A percentile compares a stretch with the other conserved stretches of the same genome.
phyloP scores from a whole-genome alignment of 1,140 invertebrate species.

The Plectus sambesii region DNA sequence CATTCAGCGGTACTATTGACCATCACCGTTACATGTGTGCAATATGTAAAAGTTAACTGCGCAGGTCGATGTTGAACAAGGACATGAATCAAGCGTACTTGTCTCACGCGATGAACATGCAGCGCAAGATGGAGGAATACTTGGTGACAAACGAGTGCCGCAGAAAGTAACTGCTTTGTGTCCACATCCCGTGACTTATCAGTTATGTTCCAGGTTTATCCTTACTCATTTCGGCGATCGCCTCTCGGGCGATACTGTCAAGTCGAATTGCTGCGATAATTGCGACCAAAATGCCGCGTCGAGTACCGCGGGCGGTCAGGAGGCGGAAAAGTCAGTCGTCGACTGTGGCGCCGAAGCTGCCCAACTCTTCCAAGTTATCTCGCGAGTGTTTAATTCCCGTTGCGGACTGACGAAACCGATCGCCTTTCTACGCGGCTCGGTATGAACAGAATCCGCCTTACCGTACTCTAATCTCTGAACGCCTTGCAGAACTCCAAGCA shows the following conservation, averaged over 20 bases:
- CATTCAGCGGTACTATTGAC: constrained; percentile 13
- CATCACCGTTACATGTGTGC: constrained; percentile 14
- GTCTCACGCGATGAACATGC: constrained; percentile 50
- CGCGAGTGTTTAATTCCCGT: constrained; percentile 47
- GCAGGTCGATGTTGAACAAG: constrained; percentile 41
- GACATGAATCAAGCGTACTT: constrained; percentile 44
- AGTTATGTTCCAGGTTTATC: constrained; percentile 47
- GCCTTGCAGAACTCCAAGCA: too few relatives aligned
- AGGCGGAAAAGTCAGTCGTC: constrained; percentile 43
- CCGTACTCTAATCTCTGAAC: too few relatives aligned
- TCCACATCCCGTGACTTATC: neutral
- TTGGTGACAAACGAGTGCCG: constrained; percentile 51
- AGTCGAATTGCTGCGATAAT: constrained; percentile 58
- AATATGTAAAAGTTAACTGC: too few relatives aligned
- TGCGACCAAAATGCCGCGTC: constrained; percentile 52
- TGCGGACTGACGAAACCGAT: constrained; percentile 53
- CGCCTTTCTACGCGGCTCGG: constrained; percentile 54
- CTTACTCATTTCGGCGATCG: constrained; percentile 56
- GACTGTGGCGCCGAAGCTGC: constrained; percentile 54
- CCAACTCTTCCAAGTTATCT: constrained; percentile 52
- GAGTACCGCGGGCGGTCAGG: constrained; percentile 16
- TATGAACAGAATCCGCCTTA: too few relatives aligned
- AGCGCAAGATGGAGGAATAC: constrained; percentile 52
- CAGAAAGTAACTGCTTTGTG: constrained; percentile 47
- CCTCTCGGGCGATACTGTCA: constrained; percentile 28